Base-by-base conservation (phyloP, 2,797 vertebrate species). In the Triplophysa bombifrons region DNA sequence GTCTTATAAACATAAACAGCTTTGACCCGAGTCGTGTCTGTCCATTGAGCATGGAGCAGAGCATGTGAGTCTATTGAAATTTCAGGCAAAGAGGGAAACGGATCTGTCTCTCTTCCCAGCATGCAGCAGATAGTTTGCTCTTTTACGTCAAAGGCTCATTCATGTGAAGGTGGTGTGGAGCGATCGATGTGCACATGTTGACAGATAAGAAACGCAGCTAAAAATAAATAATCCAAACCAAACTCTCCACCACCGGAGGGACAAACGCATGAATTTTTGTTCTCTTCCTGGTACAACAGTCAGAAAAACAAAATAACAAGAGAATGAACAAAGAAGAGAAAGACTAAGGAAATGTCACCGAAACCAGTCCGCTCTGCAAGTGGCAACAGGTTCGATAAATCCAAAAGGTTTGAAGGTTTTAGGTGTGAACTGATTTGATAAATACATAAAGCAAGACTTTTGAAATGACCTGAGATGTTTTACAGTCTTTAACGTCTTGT, bases 141-240 rank as follows among this genome's bases (percentile, higher is more conserved):
- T 80, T 75, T 69, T 81, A 81, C 82, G 75, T 85, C 80, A 79
- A 19, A 48, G 50, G 56, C 81, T 74, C 69, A 79, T 85, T 84
- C 78, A 82, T 80, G 72, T 74, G 78, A 80, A 84, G 80, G 64
- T 77, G 60, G 63, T 56, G 79, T 68, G 82, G 48, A 74, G 68
- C 71, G 61, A 80, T 84, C 81, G 80, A 82, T 83, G 74, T 77
- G 53, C 65, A 76, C 77, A 80, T 63, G 64, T 66, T 70, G 80
- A 83, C 44, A 63, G 84, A 86, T 72, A 80, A 84, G 72, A 76
- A 67, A 25, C 56, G 17, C 44, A 22, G 73, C 81, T 86, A 83
- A 83, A 87, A 85, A 85, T 85, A 85, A 25, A 72, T 51, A 51
- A 53, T 56, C 56, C 58, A 11, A 19, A 38, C 74, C 44, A 66